Evolutionary conservation across 1,140 invertebrate species (phyloP).

Genomic region (Brachionus calyciflorus): DNA sequence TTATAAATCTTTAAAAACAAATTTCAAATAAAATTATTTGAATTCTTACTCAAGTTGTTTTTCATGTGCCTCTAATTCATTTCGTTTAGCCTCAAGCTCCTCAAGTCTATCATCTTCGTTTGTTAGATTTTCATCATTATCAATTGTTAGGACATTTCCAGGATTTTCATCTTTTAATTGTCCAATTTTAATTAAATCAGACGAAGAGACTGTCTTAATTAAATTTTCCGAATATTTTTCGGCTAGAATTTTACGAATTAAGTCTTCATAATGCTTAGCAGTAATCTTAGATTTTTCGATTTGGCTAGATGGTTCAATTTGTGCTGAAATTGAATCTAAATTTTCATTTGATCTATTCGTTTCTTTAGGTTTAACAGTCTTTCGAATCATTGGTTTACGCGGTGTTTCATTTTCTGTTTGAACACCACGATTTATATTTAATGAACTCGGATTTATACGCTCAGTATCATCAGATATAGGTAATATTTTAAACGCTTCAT

Average conservation of each 20-base stretch:
- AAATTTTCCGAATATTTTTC: conserved; percentile 37
- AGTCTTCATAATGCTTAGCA: conserved; percentile 30
- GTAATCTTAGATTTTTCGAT: conserved; percentile 31
- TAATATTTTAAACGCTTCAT: conserved; percentile 18
- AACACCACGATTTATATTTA: neutral
- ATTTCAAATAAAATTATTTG: neutral
- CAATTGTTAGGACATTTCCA: neutral
- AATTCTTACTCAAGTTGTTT: conserved; percentile 24
- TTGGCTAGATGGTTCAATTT: conserved; percentile 34
- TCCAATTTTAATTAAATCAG: neutral
- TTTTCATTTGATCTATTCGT: neutral
- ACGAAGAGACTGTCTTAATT: neutral
- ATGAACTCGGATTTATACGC: neutral
- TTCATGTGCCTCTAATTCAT: neutral
- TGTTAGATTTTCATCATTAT: neutral
- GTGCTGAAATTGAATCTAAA: neutral
- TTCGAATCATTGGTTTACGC: conserved; percentile 18
- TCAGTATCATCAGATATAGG: neutral
- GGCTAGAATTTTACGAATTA: neutral
- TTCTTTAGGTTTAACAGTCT: conserved; percentile 8
- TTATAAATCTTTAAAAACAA: no score
- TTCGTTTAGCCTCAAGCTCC: neutral
- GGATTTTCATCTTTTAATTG: neutral
- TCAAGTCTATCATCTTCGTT: neutral
- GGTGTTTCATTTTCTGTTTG: neutral